Conservation (phyloP, 37 sponge, comb jelly and placozoan genomes). For the Crambe crambe region DNA sequence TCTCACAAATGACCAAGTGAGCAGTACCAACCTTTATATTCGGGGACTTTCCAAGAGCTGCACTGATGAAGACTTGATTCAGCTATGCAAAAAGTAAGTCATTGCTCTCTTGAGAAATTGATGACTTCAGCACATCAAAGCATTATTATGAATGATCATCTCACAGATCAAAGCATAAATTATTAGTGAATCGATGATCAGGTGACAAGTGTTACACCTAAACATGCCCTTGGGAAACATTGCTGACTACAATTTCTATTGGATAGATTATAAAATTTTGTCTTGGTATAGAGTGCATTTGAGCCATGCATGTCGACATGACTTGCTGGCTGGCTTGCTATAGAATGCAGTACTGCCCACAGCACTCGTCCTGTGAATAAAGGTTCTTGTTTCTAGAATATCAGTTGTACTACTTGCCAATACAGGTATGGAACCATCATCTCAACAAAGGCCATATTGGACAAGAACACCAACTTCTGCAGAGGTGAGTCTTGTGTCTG, state of each 20-base stretch:
- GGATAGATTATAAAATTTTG: too few relatives aligned
- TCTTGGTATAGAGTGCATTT: too few relatives aligned
- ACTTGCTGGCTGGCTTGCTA: too few relatives aligned
- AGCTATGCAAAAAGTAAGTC: conserved; percentile 83
- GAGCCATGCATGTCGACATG: not conserved
- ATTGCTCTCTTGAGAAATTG: not conserved
- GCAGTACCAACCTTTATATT: conserved; percentile 95
- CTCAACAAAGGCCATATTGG: conserved; percentile 94
- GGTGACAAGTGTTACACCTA: too few relatives aligned
- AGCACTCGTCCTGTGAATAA: not conserved
- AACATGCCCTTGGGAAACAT: too few relatives aligned
- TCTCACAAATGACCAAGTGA: conserved; percentile 21
- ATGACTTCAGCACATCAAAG: too few relatives aligned
- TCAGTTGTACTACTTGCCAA: not conserved
- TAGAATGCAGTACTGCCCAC: too few relatives aligned
- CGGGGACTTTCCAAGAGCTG: conserved; percentile 80
- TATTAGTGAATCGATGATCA: too few relatives aligned
- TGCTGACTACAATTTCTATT: too few relatives aligned
- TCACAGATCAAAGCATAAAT: too few relatives aligned
- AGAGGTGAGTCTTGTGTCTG: conserved; percentile 87
- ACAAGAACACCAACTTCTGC: conserved; percentile 89
- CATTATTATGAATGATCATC: too few relatives aligned
- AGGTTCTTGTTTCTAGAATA: too few relatives aligned
- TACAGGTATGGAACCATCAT: conserved; percentile 93
- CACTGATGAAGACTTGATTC: conserved; percentile 85